Conservation (phyloP, 2,113 vertebrate genomes). For the Dasyurus viverrinus region DNA sequence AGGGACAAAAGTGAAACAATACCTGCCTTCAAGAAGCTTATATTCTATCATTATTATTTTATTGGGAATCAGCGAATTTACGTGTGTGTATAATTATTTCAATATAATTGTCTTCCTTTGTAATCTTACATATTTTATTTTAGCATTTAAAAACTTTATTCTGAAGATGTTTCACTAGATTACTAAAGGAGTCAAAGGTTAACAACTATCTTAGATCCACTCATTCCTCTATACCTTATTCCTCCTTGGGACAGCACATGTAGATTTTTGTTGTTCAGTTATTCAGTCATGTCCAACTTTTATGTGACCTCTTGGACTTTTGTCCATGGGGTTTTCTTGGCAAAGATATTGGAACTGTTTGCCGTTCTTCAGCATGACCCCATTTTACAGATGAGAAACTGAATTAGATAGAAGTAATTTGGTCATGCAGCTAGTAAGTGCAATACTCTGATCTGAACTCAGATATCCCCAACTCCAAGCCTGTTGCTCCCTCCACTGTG, state of each 20-base stretch:
- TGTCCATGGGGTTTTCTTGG: neutral
- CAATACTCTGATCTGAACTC: neutral
- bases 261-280: neutral
- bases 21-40: neutral
- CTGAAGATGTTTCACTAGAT: neutral
- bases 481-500: neutral
- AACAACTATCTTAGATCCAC: neutral
- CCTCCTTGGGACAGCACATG: neutral
- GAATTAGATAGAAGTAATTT: neutral
- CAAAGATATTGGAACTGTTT: neutral
- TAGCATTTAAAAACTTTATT: neutral
- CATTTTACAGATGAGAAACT: neutral
- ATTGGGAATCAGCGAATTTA: neutral
- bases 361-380: neutral
- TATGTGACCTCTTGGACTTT: neutral
- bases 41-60: neutral
- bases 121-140: neutral
- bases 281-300: neutral
- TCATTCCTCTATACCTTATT: neutral
- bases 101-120: neutral
- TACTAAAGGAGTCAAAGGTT: neutral
- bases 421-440: neutral
- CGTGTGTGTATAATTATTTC: neutral
- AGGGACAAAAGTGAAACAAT: neutral
- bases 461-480: neutral